phyloP scores from a whole-genome alignment of 2,888 invertebrate species.

The Cancer borealis region DNA sequence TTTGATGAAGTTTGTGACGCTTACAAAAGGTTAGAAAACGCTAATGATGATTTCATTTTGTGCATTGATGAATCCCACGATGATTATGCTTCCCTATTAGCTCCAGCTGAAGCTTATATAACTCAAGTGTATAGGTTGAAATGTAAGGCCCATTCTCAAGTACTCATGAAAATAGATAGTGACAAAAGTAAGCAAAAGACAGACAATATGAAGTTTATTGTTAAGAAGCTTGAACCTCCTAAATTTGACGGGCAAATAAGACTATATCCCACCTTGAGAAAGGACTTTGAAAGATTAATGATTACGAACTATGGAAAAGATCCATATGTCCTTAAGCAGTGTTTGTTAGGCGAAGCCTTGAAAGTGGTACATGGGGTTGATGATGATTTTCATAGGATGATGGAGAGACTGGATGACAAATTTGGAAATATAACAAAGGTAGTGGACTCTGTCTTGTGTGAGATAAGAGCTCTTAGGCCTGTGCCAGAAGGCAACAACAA shows the following conservation, averaged over 20 bases:
- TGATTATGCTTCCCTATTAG: slow-evolving; percentile 24
- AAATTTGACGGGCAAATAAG: slow-evolving; percentile 52
- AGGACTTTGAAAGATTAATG: slow-evolving; percentile 36
- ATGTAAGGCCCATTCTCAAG: slow-evolving; percentile 51
- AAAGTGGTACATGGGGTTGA: slow-evolving; percentile 50
- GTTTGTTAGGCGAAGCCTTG: slow-evolving; percentile 50
- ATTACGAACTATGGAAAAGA: slow-evolving; percentile 12
- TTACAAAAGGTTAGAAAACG: slow-evolving; percentile 30
- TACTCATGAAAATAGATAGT: slow-evolving; percentile 10
- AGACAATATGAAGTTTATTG: slow-evolving; percentile 31
- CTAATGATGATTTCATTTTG: slow-evolving; percentile 51
- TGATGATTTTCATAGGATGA: slow-evolving; percentile 45
- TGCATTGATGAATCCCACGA: slow-evolving; percentile 32
- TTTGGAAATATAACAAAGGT: slow-evolving; percentile 46
- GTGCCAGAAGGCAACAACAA: slow-evolving; percentile 43
- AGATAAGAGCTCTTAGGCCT: slow-evolving; percentile 49
- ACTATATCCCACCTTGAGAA: slow-evolving; percentile 45
- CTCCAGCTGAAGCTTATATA: slow-evolving; percentile 42
- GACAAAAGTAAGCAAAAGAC: slow-evolving; percentile 12
- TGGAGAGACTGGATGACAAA: slow-evolving; percentile 29
- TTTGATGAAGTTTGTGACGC: neutral
- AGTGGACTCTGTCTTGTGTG: slow-evolving; percentile 29
- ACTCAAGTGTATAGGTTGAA: slow-evolving; percentile 42
- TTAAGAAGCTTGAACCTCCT: slow-evolving; percentile 50
- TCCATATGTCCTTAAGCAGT: slow-evolving; percentile 29